Base-by-base conservation (phyloP, 2,797 vertebrate species). In the Pyrocephalus nanus region DNA sequence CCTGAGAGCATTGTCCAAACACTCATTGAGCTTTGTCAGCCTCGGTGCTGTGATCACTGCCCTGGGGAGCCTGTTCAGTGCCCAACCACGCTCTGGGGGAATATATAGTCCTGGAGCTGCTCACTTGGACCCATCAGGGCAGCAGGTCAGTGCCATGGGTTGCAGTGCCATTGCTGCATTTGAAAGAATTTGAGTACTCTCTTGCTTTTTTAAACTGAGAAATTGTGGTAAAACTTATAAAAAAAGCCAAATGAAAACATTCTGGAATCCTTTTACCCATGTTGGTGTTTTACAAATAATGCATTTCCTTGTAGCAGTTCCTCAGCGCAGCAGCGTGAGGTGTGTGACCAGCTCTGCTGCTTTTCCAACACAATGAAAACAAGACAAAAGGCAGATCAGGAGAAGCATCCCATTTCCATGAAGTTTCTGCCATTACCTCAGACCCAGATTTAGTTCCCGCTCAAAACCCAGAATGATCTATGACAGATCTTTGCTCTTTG, bases 301-400 rank as follows among this genome's bases (percentile, higher is more conserved):
- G 5, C 9, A 13, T 20, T 38, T 13, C 51, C 22, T 13, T 1
- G 32, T 65, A 57, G 80, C 43, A 20, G 23, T 6, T 23, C 8
- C 64, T 43, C 57, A 64, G 73, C 81, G 72, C 27, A 48, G 55
- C 58, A 9, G 22, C 0, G 48, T 2, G 47, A 53, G 51, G 55
- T 3, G 7, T 2, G 36, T 34, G 23, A 15, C 22, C 45, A 43
- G 2, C 71, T 15, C 50, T 2, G 60, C 5, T 43, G 76, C 27
- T 47, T 15, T 34, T 11, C 16, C 61, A 40, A 18, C 7, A 1
- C 0, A 0, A 2, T 1, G 58, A 27, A 4, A 36, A 34, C 0
- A 18, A 36, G 57, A 15, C 71, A 5, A 7, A 19, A 32, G 76
- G 73, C 73, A 53, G 32, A 32, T n/a, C 30, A 32, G 22, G 47